A percentile compares a stretch with the other conserved stretches of the same genome.
These are phyloP conservation scores for Chunga burmeisteri DNA, from an alignment of 2,113 vertebrate species.

Conservation along the genomic window DNA sequence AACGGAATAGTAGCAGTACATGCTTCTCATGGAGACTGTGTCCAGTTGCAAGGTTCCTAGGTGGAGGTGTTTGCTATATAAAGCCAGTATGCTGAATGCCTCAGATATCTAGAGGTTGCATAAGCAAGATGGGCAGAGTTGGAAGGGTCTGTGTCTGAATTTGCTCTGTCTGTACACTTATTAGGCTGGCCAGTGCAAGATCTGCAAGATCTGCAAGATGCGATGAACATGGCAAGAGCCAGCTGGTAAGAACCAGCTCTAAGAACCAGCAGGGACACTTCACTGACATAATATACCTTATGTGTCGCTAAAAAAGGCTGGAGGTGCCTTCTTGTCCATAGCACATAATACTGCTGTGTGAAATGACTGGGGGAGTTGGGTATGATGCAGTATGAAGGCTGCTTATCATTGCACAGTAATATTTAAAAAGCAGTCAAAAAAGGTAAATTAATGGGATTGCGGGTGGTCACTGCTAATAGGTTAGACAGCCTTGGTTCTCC, in stretches of 20 bases:
- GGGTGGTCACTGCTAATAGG: not conserved
- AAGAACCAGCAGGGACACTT: not conserved
- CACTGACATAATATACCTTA: not conserved
- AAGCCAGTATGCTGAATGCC: not conserved
- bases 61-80: not conserved
- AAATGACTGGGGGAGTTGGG: not conserved
- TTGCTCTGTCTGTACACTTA: not conserved
- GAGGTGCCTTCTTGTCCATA: not conserved
- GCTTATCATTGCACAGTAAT: not conserved
- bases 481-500: not conserved
- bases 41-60: not conserved
- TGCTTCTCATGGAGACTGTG: not conserved
- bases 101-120: not conserved
- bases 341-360: not conserved
- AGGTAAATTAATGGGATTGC: not conserved
- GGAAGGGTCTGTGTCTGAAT: not conserved
- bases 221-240: not conserved
- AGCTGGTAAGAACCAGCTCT: not conserved
- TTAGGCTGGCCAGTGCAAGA: not conserved
- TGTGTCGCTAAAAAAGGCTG: not conserved
- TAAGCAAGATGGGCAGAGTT: not conserved
- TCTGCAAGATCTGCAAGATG: not conserved
- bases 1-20: not conserved
- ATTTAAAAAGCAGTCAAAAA: not conserved
- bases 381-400: not conserved